Evolutionary conservation across 1,140 invertebrate species (phyloP), one percentile per base, ranked within the genome.

Genomic region (Cotesia typhae): DNA sequence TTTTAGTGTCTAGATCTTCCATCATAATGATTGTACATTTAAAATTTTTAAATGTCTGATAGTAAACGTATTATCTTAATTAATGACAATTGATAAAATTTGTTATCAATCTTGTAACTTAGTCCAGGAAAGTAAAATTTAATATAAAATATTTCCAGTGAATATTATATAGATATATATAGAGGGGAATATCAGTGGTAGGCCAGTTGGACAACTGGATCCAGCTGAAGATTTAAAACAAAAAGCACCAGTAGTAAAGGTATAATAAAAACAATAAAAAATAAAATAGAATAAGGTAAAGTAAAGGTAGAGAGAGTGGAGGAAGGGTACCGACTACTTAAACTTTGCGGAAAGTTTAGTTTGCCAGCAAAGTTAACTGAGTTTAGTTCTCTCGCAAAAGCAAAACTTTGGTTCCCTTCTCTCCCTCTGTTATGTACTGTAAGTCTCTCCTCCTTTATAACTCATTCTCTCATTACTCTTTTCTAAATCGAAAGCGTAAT

Each of bases 341-440:
- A 86, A 86, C 78, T 85, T 85, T 82, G 82, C 80, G 77, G 79
- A 86, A 87, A 87, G 79, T 87, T 86, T 85, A 78, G 79, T 84
- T 84, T 80, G 79, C 81, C 82, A 86, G 84, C 82, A 84, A 87
- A 87, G 84, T 86, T 86, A 86, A 86, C 85, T 87, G 78, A 87
- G 85, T 87, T 87, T 84, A 86, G 83, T 86, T 86, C 83, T 83
- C 83, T 66, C 82, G 81, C 81, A 80, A 79, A 81, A 83, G 81
- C 81, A 79, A 87, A 87, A 85, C 84, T 87, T 86, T 80, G 74
- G 74, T 61, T 63, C 72, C 66, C 37, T 14, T 4, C 41, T 65
- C 70, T 57, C 74, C 41, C 59, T 61, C 70, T 17, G 17, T 17
- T 17, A 17, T 17, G 36, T 53, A n/a, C 51, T 55, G 28, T 37